These are phyloP conservation scores for Salticus scenicus DNA, from an alignment of 2,888 invertebrate species.

Conservation along the genomic window DNA sequence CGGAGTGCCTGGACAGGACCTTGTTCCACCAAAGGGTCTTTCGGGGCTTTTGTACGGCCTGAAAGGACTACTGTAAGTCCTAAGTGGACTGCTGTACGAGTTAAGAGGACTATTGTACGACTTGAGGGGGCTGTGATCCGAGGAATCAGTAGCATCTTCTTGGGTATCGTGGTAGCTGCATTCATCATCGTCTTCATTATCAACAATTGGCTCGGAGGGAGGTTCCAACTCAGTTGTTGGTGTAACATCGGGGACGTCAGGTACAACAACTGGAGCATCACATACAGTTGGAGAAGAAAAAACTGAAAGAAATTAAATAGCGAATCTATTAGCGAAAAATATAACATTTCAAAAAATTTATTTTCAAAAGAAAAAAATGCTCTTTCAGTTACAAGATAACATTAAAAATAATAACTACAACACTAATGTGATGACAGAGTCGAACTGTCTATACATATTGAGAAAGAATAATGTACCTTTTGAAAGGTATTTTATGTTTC, in stretches of 20 bases:
- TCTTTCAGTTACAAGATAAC: too few species aligned
- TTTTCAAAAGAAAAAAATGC: too few species aligned
- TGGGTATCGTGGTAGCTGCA: conserved; percentile 52
- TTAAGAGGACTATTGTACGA: not conserved
- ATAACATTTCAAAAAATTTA: too few species aligned
- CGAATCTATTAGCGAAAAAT: too few species aligned
- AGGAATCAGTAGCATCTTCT: conserved; percentile 33
- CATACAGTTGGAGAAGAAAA: too few species aligned
- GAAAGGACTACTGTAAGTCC: not conserved
- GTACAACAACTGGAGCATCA: too few species aligned
- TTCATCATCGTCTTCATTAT: conserved; percentile 33
- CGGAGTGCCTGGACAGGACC: conserved; percentile 64
- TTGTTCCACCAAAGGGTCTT: conserved; percentile 9
- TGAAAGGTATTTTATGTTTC: too few species aligned
- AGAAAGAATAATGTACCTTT: too few species aligned
- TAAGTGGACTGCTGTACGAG: conserved; percentile 28
- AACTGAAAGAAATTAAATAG: not conserved
- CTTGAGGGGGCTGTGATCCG: conserved; percentile 30
- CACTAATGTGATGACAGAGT: too few species aligned
- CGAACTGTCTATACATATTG: too few species aligned
- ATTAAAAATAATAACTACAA: too few species aligned
- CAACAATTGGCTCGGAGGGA: not conserved
- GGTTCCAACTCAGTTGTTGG: not conserved
- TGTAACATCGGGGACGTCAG: not conserved
- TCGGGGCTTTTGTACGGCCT: too few species aligned